These are phyloP conservation scores for Anagyrus pseudococci DNA, from an alignment of 2,888 invertebrate species.

Conservation along the genomic window DNA sequence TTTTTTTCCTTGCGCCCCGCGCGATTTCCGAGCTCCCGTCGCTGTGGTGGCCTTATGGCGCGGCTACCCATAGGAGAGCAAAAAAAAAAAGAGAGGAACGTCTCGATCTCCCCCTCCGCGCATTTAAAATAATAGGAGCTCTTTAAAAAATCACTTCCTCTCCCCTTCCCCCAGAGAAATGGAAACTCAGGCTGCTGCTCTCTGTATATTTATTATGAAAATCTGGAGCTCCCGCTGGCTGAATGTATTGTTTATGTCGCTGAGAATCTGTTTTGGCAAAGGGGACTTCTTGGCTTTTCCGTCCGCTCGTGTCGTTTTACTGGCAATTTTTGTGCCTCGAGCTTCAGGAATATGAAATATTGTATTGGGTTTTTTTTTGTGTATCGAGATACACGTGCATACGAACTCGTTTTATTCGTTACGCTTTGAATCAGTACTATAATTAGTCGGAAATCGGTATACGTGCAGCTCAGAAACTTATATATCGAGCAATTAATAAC, in stretches of 20 bases:
- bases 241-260: too few relatives aligned
- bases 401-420: too few relatives aligned
- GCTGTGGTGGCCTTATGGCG: constrained; percentile 30
- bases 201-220: neutral
- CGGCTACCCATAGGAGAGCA: constrained; percentile 19
- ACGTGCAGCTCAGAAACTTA: too few relatives aligned
- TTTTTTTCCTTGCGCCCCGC: constrained; percentile 25
- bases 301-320: too few relatives aligned
- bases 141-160: constrained; percentile 40
- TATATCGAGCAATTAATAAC: constrained; percentile 23
- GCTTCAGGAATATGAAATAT: too few relatives aligned
- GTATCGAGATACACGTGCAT: too few relatives aligned
- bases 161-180: neutral
- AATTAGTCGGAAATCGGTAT: too few relatives aligned
- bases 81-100: constrained; percentile 4
- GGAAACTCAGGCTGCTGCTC: neutral
- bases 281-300: too few relatives aligned
- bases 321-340: too few relatives aligned
- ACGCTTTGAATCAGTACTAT: too few relatives aligned
- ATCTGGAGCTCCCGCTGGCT: neutral
- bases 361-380: neutral
- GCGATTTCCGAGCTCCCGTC: constrained; percentile 34
- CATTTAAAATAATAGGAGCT: constrained; percentile 38
- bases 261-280: too few relatives aligned
- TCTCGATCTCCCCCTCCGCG: neutral